phyloP scores from a whole-genome alignment of 2,113 vertebrate species.

The Pseudorasbora parva region DNA sequence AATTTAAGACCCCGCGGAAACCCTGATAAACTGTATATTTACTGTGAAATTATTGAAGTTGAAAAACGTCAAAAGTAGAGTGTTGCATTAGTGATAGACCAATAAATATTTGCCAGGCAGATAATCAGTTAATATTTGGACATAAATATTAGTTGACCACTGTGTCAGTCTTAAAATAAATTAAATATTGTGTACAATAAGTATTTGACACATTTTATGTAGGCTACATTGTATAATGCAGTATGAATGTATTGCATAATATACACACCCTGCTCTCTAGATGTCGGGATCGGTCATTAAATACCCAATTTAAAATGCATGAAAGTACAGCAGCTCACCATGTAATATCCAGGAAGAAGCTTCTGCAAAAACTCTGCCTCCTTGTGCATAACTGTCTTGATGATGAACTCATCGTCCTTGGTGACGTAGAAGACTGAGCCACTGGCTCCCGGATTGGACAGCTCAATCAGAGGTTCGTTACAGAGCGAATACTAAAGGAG shows the following conservation, averaged over 20 bases:
- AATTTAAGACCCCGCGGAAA: too few relatives aligned
- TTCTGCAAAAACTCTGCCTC: conserved; percentile 98
- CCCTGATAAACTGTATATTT: not conserved
- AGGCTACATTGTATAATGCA: not conserved
- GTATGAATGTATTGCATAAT: not conserved
- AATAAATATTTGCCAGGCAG: not conserved
- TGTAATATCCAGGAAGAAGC: conserved; percentile 96
- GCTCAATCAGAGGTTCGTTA: conserved; percentile 95
- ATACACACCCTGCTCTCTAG: not conserved
- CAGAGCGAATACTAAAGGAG: conserved; percentile 90
- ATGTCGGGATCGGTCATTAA: not conserved
- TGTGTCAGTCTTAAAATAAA: not conserved
- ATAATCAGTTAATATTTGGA: not conserved
- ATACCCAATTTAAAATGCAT: not conserved
- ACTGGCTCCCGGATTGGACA: conserved; percentile 96
- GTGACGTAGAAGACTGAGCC: conserved; percentile 98
- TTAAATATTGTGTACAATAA: not conserved
- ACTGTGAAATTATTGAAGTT: not conserved
- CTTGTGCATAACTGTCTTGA: conserved; percentile 99
- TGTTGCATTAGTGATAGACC: too few relatives aligned
- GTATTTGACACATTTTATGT: not conserved
- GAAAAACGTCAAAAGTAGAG: too few relatives aligned
- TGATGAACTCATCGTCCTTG: conserved; percentile 97
- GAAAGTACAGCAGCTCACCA: conserved; percentile 73
- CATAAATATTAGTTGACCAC: not conserved